Percentiles rank a stretch among this genome's conserved stretches.
Evolutionary conservation across 1,140 invertebrate genomes (phyloP).

Genomic region (Ips nitidus): DNA sequence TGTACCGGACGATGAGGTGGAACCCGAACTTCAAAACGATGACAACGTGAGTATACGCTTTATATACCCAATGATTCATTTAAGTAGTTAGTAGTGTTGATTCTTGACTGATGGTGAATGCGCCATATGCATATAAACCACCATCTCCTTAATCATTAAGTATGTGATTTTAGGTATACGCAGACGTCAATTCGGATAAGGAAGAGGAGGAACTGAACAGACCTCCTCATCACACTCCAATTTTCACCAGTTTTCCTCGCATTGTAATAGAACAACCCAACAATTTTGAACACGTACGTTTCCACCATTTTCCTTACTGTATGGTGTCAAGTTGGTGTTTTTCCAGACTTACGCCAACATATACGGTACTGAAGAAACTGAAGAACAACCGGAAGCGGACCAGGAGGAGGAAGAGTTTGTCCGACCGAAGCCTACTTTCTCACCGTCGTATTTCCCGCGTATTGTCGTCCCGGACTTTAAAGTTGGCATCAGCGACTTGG

Average conservation of each 20-base stretch:
- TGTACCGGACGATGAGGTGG: neutral
- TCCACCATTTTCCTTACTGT: neutral
- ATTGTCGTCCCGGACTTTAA: neutral
- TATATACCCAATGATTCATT: too few relatives aligned
- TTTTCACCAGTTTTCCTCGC: neutral
- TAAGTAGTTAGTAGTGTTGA: too few relatives aligned
- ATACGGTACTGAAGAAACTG: neutral
- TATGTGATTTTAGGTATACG: neutral
- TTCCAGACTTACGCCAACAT: neutral
- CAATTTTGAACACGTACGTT: neutral
- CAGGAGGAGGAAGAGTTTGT: neutral
- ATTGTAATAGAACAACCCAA: neutral
- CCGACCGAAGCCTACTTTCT: slow-evolving; percentile 11
- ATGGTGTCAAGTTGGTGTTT: too few relatives aligned
- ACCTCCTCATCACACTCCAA: neutral
- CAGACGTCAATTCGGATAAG: neutral
- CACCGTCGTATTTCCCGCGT: slow-evolving; percentile 3
- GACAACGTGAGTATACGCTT: neutral
- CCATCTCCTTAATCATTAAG: too few relatives aligned
- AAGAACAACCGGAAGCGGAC: neutral
- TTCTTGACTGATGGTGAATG: too few relatives aligned
- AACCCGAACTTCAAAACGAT: neutral
- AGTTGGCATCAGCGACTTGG: neutral
- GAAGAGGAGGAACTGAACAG: neutral
- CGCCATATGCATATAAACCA: too few relatives aligned